These are phyloP conservation scores for Charina bottae DNA, from an alignment of 2,113 vertebrate species.

Conservation along the genomic window DNA sequence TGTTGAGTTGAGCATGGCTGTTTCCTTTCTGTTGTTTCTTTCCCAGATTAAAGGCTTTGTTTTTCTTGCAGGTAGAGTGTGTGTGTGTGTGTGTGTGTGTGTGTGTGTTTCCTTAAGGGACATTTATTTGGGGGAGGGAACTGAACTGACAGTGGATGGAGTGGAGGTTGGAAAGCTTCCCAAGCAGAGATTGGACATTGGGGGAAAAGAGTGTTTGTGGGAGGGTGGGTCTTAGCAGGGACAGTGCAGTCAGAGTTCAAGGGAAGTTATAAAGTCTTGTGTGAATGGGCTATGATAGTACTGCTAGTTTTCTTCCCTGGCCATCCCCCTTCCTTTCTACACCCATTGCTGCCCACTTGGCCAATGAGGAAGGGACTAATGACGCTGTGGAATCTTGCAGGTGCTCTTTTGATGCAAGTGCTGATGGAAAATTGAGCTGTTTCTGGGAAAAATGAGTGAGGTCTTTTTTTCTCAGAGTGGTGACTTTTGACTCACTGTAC, in stretches of 20 bases:
- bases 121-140: neutral
- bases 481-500: neutral
- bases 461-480: neutral
- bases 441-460: neutral
- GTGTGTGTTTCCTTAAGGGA: neutral
- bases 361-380: neutral
- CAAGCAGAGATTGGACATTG: neutral
- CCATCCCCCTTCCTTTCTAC: neutral
- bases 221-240: neutral
- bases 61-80: neutral
- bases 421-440: neutral
- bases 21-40: neutral
- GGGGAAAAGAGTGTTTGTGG: neutral
- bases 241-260: neutral
- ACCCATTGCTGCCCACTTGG: neutral
- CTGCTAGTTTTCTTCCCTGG: neutral
- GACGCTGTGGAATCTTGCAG: neutral
- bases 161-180: too few species aligned
- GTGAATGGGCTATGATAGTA: neutral
- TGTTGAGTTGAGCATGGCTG: neutral
- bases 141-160: neutral
- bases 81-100: neutral
- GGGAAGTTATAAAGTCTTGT: neutral
- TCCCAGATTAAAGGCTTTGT: neutral
- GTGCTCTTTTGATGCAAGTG: neutral